Percentiles rank a stretch among this genome's conserved stretches.
These are phyloP conservation scores for Euleptes europaea DNA, from an alignment of 2,113 vertebrate genomes.

Conservation along the genomic window DNA sequence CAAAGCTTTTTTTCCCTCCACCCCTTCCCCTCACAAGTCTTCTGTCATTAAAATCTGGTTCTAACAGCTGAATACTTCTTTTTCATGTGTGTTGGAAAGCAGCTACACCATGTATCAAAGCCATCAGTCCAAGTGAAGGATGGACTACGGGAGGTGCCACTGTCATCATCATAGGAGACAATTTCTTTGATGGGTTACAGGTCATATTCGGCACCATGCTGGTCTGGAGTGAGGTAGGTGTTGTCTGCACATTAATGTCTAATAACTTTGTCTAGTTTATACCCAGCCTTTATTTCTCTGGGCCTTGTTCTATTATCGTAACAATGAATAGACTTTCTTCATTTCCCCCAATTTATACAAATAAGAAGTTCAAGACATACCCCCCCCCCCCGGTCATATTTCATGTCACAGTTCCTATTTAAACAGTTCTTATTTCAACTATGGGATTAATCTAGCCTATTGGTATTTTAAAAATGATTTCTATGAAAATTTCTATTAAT, in stretches of 20 bases:
- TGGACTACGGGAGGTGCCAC: slow-evolving; percentile 98
- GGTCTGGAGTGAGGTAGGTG: slow-evolving; percentile 98
- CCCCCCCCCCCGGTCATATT: slow-evolving; percentile 29
- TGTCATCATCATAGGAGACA: slow-evolving; percentile 98
- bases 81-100: slow-evolving; percentile 86
- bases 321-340: slow-evolving; percentile 31
- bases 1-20: slow-evolving; percentile 72
- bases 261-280: slow-evolving; percentile 71
- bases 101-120: slow-evolving; percentile 98
- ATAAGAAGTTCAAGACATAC: slow-evolving; percentile 45
- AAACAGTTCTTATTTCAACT: not conserved
- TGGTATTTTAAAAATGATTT: slow-evolving; percentile 34
- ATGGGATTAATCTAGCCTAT: not conserved
- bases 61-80: slow-evolving; percentile 79
- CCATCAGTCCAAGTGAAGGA: slow-evolving; percentile 98
- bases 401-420: slow-evolving; percentile 21
- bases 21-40: slow-evolving; percentile 68
- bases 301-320: slow-evolving; percentile 53
- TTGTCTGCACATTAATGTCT: slow-evolving; percentile 79
- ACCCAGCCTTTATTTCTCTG: slow-evolving; percentile 57
- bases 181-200: slow-evolving; percentile 98
- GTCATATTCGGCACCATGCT: slow-evolving; percentile 99
- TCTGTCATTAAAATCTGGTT: slow-evolving; percentile 80
- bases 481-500: not conserved
- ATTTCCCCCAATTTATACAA: slow-evolving; percentile 38